Evolutionary conservation across 2,888 invertebrate genomes (phyloP).

Genomic region (Cremastinae sp.): DNA sequence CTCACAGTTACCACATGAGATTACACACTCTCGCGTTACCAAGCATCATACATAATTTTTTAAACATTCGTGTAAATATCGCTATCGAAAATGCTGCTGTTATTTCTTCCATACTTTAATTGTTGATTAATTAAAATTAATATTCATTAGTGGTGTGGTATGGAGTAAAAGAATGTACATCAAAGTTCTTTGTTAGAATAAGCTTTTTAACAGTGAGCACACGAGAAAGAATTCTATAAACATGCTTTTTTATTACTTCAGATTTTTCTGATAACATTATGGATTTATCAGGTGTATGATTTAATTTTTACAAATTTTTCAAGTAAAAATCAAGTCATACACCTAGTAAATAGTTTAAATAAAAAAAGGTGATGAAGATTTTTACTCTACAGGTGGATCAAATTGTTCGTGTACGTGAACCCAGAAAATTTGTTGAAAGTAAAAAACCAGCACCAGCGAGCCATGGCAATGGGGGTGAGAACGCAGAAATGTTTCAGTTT

Average conservation of each 20-base stretch:
- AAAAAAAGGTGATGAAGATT: too few species aligned
- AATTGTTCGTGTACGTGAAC: not conserved
- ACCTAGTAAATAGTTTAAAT: too few species aligned
- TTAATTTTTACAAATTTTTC: too few species aligned
- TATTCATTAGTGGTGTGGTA: slow-evolving; percentile 1
- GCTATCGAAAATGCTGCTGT: slow-evolving; percentile 26
- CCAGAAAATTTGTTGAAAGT: slow-evolving; percentile 36
- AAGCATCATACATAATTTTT: slow-evolving; percentile 59
- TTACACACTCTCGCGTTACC: slow-evolving; percentile 85
- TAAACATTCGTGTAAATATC: slow-evolving; percentile 41
- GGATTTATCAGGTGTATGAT: too few species aligned
- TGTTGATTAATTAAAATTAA: slow-evolving; percentile 28
- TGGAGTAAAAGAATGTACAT: slow-evolving; percentile 15
- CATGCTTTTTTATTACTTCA: not conserved
- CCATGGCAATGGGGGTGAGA: slow-evolving; percentile 76
- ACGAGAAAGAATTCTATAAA: not conserved
- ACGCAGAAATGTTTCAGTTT: slow-evolving; percentile 72
- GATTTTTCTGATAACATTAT: not conserved
- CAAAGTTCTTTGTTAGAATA: slow-evolving; percentile 51
- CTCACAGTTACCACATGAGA: slow-evolving; percentile 99
- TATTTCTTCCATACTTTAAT: slow-evolving; percentile 31
- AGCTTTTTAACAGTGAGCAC: slow-evolving; percentile 45
- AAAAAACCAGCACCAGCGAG: slow-evolving; percentile 76
- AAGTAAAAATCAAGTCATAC: too few species aligned
- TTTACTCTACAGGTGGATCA: not conserved